Conservation (phyloP, 53 echinoderm and acorn worm species). For the Holothuria scabra region DNA sequence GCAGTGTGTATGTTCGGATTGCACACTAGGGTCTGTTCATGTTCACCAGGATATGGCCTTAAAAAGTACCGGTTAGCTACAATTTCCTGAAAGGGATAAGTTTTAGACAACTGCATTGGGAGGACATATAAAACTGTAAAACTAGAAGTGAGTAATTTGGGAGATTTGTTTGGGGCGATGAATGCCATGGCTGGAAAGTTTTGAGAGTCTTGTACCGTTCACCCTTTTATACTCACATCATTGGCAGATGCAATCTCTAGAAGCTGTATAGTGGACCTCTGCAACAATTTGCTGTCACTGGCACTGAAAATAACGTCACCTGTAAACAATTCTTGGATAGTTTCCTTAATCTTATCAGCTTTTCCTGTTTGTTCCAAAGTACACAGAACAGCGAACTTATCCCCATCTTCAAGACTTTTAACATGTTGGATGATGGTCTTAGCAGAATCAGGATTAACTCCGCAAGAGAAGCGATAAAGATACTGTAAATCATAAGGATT, state of each 20-base stretch:
- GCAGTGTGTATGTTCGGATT: too few species aligned
- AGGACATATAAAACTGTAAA: too few species aligned
- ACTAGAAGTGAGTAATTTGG: too few species aligned
- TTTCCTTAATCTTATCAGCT: not conserved
- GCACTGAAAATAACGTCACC: conserved; percentile 20
- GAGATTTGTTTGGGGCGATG: too few species aligned
- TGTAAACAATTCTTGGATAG: conserved; percentile 1
- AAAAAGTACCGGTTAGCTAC: too few species aligned
- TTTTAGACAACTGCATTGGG: too few species aligned
- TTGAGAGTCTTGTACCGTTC: too few species aligned
- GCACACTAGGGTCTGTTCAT: too few species aligned
- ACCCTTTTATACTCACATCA: not conserved
- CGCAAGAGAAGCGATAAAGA: conserved; percentile 19
- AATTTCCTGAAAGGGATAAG: too few species aligned
- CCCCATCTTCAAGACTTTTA: not conserved
- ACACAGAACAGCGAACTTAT: conserved; percentile 12
- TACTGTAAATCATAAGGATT: conserved; percentile 30
- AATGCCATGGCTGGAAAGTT: too few species aligned
- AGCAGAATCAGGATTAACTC: conserved; percentile 21
- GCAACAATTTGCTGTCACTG: conserved; percentile 23
- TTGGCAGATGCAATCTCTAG: conserved; percentile 28
- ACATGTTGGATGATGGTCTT: not conserved
- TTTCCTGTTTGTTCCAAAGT: conserved; percentile 18
- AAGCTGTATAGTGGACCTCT: conserved; percentile 22
- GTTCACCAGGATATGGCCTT: too few species aligned